A percentile compares a stretch with the other conserved stretches of the same genome.
Conservation (phyloP, 2,113 vertebrate genomes). For the Cairina moschata region DNA sequence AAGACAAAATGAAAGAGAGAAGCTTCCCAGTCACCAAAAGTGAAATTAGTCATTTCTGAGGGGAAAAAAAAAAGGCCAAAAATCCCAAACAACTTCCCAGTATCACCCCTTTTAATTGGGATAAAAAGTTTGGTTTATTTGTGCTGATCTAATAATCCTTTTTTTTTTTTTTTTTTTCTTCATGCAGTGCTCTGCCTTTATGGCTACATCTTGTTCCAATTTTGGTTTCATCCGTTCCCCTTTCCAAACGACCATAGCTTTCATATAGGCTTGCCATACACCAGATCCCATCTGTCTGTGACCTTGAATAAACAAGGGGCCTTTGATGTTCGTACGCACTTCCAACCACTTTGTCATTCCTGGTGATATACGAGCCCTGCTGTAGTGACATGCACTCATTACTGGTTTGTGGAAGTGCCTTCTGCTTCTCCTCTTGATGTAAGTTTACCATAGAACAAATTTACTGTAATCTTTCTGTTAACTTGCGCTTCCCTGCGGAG, state of each 20-base stretch:
- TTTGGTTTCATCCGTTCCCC: slow-evolving; percentile 52
- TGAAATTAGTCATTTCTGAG: not conserved
- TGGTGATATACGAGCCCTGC: slow-evolving; percentile 43
- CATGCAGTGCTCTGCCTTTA: slow-evolving; percentile 15
- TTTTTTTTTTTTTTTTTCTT: not conserved
- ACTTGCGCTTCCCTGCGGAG: not conserved
- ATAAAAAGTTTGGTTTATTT: slow-evolving; percentile 7
- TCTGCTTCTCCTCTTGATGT: slow-evolving; percentile 25
- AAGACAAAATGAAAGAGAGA: not conserved
- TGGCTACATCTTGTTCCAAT: slow-evolving; percentile 63
- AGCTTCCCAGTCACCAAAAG: not conserved
- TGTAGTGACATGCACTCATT: slow-evolving; percentile 42
- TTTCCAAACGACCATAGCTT: slow-evolving; percentile 24
- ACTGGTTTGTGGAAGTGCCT: slow-evolving; percentile 56
- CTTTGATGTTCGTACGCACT: slow-evolving; percentile 52
- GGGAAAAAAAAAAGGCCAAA: not conserved
- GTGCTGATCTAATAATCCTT: slow-evolving; percentile 17
- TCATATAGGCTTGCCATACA: slow-evolving; percentile 25
- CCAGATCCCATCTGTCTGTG: slow-evolving; percentile 50
- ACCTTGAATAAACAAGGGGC: slow-evolving; percentile 55
- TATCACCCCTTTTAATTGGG: not conserved
- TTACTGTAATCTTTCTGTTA: slow-evolving; percentile 61
- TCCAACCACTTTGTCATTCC: slow-evolving; percentile 64
- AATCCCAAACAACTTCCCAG: not conserved
- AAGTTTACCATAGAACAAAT: slow-evolving; percentile 62